Conservation (phyloP, 2,113 vertebrate genomes). For the Pleuronectes platessa region DNA sequence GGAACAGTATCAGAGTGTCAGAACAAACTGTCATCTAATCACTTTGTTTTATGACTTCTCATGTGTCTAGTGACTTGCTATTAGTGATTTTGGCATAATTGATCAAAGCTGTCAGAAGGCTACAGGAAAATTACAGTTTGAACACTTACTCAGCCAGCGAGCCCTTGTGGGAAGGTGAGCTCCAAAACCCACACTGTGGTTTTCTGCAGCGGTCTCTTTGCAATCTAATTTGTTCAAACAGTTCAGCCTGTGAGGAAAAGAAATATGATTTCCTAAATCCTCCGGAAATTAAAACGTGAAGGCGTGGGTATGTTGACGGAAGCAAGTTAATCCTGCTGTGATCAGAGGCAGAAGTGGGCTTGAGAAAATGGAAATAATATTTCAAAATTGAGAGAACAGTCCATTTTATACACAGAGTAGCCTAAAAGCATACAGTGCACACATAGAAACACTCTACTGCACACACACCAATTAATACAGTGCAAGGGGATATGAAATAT, state of each 20-base stretch:
- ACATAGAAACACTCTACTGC: not conserved
- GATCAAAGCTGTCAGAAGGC: conserved; percentile 57
- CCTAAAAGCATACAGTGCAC: not conserved
- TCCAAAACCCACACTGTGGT: conserved; percentile 30
- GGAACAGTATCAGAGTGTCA: not conserved
- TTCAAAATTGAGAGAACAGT: conserved; percentile 38
- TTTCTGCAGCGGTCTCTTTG: conserved; percentile 25
- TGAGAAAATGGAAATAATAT: conserved; percentile 48
- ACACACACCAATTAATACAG: conserved; percentile 2
- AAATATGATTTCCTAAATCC: conserved; percentile 66
- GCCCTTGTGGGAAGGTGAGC: conserved; percentile 33
- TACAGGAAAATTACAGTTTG: conserved; percentile 30
- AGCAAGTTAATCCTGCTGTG: conserved; percentile 61
- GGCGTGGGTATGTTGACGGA: conserved; percentile 55
- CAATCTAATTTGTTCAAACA: conserved; percentile 63
- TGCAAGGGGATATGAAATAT: not conserved
- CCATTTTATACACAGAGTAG: conserved; percentile 1
- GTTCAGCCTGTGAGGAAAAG: conserved; percentile 41
- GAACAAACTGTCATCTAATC: conserved; percentile 37
- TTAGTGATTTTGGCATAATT: conserved; percentile 47
- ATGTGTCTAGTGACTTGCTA: conserved; percentile 18
- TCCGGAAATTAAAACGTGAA: conserved; percentile 68
- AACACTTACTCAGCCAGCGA: conserved; percentile 23
- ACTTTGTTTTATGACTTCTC: conserved; percentile 37
- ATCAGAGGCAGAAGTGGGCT: conserved; percentile 57